Conservation (phyloP, 1,140 invertebrate genomes). For the Temnothorax curvispinosus region DNA sequence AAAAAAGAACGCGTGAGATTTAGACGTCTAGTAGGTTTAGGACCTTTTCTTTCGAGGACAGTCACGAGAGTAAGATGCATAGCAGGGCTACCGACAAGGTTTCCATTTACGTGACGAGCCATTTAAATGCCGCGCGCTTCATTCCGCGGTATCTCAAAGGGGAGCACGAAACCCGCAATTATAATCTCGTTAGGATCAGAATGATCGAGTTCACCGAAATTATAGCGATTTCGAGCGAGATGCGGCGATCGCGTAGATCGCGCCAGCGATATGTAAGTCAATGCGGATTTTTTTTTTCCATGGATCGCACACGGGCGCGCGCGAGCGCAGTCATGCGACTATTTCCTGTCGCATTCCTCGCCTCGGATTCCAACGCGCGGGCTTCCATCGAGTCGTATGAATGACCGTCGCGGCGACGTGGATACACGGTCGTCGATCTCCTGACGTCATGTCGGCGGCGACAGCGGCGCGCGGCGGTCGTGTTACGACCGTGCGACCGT, state of each 20-base stretch:
- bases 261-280: not conserved
- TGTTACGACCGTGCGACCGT: constrained; percentile 83
- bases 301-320: not conserved
- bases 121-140: not conserved
- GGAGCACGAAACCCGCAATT: not conserved
- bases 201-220: not conserved
- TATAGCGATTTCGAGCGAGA: not conserved
- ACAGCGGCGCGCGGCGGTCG: constrained; percentile 74
- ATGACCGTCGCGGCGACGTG: constrained; percentile 69
- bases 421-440: constrained; percentile 71
- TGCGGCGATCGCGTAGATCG: not conserved
- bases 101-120: not conserved
- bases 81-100: not conserved
- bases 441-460: constrained; percentile 74
- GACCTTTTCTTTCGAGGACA: not conserved
- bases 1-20: not conserved
- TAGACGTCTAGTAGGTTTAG: not conserved
- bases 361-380: constrained; percentile 53
- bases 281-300: constrained; percentile 25
- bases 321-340: constrained; percentile 53
- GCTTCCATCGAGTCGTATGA: constrained; percentile 68
- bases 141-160: not conserved
- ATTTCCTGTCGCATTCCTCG: constrained; percentile 59
- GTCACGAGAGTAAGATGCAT: not conserved
- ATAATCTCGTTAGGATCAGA: constrained; percentile 1